A percentile compares a stretch with the other conserved stretches of the same genome.
These are phyloP conservation scores for Thalassaphorura encarpata DNA, from an alignment of 1,140 invertebrate genomes.

Conservation along the genomic window DNA sequence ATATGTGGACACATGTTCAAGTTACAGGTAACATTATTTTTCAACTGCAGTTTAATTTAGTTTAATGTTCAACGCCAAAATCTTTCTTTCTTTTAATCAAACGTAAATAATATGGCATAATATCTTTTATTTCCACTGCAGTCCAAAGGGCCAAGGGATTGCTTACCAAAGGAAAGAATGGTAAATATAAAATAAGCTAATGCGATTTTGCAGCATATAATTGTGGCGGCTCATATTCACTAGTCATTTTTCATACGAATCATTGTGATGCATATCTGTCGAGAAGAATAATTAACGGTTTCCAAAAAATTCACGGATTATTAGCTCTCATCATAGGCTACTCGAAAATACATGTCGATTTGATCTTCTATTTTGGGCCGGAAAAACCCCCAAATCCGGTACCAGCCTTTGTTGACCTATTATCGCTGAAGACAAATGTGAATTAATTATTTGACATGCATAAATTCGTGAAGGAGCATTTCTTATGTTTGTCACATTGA, in stretches of 20 bases:
- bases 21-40: conserved; percentile 51
- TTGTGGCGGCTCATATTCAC: too few species aligned
- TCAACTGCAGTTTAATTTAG: conserved; percentile 6
- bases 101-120: not conserved
- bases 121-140: conserved; percentile 39
- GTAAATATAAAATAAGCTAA: conserved; percentile 41
- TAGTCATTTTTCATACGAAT: too few species aligned
- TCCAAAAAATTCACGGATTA: too few species aligned
- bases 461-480: too few species aligned
- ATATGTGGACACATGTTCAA: conserved; percentile 75
- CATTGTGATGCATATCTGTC: too few species aligned
- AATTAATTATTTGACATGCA: not conserved
- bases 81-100: not conserved
- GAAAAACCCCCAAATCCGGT: too few species aligned
- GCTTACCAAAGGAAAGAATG: conserved; percentile 74
- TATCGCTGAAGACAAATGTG: not conserved
- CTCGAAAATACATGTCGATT: too few species aligned
- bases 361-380: too few species aligned
- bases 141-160: conserved; percentile 62
- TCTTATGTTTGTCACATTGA: not conserved
- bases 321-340: too few species aligned
- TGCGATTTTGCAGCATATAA: too few species aligned
- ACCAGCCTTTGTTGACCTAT: too few species aligned
- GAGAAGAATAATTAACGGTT: too few species aligned
- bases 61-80: not conserved